Conservation (phyloP, 1,140 invertebrate genomes). For the Caerostris darwini region DNA sequence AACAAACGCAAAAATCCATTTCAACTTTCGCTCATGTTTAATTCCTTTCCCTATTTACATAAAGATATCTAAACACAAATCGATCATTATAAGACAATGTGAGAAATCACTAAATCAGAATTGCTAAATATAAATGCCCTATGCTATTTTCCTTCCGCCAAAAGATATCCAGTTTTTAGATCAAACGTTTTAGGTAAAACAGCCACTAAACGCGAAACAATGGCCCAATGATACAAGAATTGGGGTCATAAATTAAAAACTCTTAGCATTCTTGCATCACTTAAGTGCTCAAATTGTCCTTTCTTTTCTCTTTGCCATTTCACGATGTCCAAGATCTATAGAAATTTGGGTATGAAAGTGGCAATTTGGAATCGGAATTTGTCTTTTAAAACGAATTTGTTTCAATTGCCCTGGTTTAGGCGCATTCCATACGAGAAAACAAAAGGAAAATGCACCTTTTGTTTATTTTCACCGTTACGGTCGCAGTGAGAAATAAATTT, state of each 20-base stretch:
- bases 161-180: slow-evolving; percentile 1
- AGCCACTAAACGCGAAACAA: slow-evolving; percentile 3
- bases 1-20: not conserved
- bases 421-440: not conserved
- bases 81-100: not conserved
- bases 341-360: not conserved
- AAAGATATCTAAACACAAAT: not conserved
- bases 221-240: not conserved
- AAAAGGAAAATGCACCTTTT: too few relatives aligned
- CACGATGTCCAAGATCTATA: not conserved
- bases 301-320: not conserved
- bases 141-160: not conserved
- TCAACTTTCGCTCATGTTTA: not conserved
- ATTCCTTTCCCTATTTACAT: not conserved
- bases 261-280: not conserved
- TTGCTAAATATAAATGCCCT: slow-evolving; percentile 4
- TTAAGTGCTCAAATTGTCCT: not conserved
- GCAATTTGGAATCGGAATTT: not conserved
- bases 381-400: not conserved
- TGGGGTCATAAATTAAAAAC: slow-evolving; percentile 9
- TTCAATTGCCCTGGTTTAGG: not conserved
- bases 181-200: slow-evolving; percentile 13
- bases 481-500: too few relatives aligned
- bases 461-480: too few relatives aligned
- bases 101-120: not conserved